Conservation (phyloP, 2,888 invertebrate species). For the Stegana nigrithorax region DNA sequence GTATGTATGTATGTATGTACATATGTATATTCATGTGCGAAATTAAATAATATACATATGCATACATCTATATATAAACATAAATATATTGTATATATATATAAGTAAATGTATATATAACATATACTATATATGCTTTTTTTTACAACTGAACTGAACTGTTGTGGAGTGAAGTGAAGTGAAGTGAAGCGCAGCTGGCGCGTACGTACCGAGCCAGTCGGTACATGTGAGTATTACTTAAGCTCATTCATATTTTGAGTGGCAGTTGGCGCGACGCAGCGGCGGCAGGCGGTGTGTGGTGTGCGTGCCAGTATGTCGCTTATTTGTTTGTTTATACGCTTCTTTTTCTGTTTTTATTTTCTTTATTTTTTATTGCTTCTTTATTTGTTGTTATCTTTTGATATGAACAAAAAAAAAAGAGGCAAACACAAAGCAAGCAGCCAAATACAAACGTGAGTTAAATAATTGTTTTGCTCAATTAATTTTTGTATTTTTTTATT, state of each 20-base stretch:
- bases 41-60: too few species aligned
- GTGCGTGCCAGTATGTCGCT: background rate
- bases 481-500: background rate
- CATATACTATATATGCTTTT: too few species aligned
- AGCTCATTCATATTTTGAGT: constrained; percentile 11
- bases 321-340: constrained; percentile 1
- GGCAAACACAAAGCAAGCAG: background rate
- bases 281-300: background rate
- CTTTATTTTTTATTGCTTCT: background rate
- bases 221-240: too few species aligned
- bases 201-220: too few species aligned
- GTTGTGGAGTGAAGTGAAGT: too few species aligned
- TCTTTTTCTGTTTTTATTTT: background rate
- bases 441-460: constrained; percentile 45
- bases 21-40: too few species aligned
- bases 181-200: too few species aligned
- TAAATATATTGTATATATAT: too few species aligned
- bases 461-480: constrained; percentile 40
- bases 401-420: background rate
- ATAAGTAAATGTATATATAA: too few species aligned
- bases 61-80: too few species aligned
- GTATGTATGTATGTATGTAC: too few species aligned
- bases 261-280: background rate
- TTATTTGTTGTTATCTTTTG: background rate
- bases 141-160: too few species aligned